Evolutionary conservation across 2,888 invertebrate species (phyloP).

Genomic region (Tiliacea aurago): DNA sequence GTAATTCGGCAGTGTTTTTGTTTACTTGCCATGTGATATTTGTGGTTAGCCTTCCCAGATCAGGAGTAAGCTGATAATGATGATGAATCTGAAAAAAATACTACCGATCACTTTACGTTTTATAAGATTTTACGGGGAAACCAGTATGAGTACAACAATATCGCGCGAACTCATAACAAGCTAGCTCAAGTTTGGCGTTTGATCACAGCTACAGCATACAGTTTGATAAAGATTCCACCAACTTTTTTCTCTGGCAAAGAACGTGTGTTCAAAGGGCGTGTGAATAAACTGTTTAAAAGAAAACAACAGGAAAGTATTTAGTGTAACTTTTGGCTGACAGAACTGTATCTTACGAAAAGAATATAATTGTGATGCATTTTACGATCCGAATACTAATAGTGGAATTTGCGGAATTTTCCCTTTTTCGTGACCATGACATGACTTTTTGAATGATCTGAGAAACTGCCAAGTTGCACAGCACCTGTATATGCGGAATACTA

Average conservation of each 20-base stretch:
- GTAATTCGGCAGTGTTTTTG: constrained; percentile 7
- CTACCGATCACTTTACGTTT: neutral
- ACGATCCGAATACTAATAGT: constrained; percentile 60
- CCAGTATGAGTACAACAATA: constrained; percentile 17
- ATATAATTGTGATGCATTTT: constrained; percentile 36
- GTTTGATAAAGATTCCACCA: constrained; percentile 4
- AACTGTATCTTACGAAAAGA: constrained; percentile 48
- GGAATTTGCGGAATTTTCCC: constrained; percentile 58
- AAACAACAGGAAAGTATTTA: constrained; percentile 41
- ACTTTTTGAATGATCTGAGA: constrained; percentile 49
- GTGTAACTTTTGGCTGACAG: constrained; percentile 38
- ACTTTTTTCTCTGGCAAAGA: neutral
- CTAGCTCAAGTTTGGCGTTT: constrained; percentile 7
- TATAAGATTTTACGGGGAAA: constrained; percentile 4
- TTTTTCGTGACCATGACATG: constrained; percentile 52
- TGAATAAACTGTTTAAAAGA: constrained; percentile 28
- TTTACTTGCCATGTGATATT: neutral
- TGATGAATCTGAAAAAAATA: constrained; percentile 7
- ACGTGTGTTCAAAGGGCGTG: constrained; percentile 26
- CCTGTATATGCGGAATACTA: constrained; percentile 71
- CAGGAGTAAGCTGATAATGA: constrained; percentile 20
- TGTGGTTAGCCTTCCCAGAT: constrained; percentile 10
- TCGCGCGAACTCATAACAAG: neutral
- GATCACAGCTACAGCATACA: neutral
- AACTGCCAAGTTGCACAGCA: constrained; percentile 57